Conservation (phyloP, 2,113 vertebrate species). For the mouse (Mus musculus) region GRCm39 chr16:65107501-65108000, state of each 20-base stretch:
- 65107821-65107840: not conserved
- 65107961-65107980: not conserved
- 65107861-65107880: not conserved
- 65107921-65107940: not conserved
- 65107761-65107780: not conserved
- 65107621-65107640: not conserved
- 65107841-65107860: not conserved
- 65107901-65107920: not conserved
- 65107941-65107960: not conserved
- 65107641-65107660: not conserved
- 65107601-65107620: not conserved
- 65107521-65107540: not conserved
- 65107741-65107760: not conserved
- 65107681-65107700: not conserved
- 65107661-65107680: not conserved
- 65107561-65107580: not conserved
- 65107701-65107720: not conserved
- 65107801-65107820: not conserved
- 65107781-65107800: not conserved
- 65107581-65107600: not conserved
- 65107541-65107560: not conserved
- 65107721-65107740: not conserved
- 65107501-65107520: not conserved
- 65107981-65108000: not conserved
- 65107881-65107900: not conserved